Base-by-base conservation (phyloP, 2,888 invertebrate species). In the Monochamus alternatus region DNA sequence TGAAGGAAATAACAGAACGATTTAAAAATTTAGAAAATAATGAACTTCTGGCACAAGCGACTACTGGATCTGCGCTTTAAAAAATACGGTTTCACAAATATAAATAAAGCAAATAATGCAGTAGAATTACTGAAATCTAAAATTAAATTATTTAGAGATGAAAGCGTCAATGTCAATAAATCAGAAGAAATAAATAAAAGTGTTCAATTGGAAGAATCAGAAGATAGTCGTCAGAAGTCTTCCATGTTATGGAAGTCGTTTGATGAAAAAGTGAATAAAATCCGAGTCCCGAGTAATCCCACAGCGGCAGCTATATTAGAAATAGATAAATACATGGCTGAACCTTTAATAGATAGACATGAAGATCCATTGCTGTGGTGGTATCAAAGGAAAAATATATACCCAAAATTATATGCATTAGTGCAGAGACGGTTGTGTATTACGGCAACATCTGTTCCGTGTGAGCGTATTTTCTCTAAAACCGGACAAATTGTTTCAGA, bases 21-120 rank as follows among this genome's bases (percentile, higher is more conserved):
- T 32, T 62, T 12, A 32, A 32, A 63, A 63, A 63, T 44, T n/a
- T 63, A n/a, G 44, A 63, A 44, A 38, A 14, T 63, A 63, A n/a
- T n/a, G 32, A 63, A 32, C 32, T 38, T n/a, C 3, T 63, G 14
- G 43, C 43, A 43, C 32, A 31, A 31, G 22, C 31, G n/a, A 62
- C 62, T 60, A 32, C 30, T 63, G 38, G 44, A 63, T 22, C 44
- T 44, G 14, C 32, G 63, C 12, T 63, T 63, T 22, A 63, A 63
- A 44, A 14, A n/a, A 63, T 43, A 44, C 38, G 43, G 63, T 43
- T 63, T 63, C n/a, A 43, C 10, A 63, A n/a, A 63, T n/a, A 14
- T 14, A 44, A 38, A 43, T 12, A 38, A 32, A 10, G 63, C 38
- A 14, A 38, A 63, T n/a, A 12, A 38, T n/a, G 63, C 38, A 5